phyloP scores from a whole-genome alignment of 2,113 vertebrate genomes.

The Leptosomus discolor region DNA sequence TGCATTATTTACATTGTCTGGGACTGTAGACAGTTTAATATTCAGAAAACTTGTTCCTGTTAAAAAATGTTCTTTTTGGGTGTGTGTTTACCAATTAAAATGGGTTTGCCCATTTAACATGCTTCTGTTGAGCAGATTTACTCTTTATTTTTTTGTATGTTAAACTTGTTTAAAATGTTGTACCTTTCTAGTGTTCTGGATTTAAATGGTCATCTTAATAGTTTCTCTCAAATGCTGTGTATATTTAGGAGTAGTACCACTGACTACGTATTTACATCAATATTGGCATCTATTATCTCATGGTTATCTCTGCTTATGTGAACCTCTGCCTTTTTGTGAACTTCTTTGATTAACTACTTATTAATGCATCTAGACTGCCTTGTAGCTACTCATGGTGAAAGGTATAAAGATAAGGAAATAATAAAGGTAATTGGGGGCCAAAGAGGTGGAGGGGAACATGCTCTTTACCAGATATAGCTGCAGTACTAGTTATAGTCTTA shows the following conservation, averaged over 20 bases:
- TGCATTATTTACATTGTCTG: conserved; percentile 54
- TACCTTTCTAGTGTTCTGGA: not conserved
- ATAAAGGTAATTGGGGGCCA: not conserved
- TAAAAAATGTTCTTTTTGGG: not conserved
- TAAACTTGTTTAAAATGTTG: not conserved
- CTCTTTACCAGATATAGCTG: not conserved
- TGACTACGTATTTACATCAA: not conserved
- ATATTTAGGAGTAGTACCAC: not conserved
- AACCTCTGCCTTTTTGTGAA: not conserved
- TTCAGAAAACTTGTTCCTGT: not conserved
- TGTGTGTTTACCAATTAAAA: not conserved
- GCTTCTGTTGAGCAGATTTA: not conserved
- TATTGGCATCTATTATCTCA: not conserved
- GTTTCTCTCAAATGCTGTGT: not conserved
- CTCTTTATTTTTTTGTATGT: not conserved
- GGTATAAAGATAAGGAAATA: not conserved
- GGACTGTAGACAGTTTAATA: conserved; percentile 15
- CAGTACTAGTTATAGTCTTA: not conserved
- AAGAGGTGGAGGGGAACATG: not conserved
- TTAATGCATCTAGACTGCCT: not conserved
- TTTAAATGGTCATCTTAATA: not conserved
- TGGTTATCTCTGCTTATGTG: not conserved
- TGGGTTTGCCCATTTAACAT: not conserved
- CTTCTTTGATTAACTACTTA: not conserved
- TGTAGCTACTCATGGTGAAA: not conserved